Base-by-base conservation (phyloP, 2,888 invertebrate species). In the Calameuta filiformis region DNA sequence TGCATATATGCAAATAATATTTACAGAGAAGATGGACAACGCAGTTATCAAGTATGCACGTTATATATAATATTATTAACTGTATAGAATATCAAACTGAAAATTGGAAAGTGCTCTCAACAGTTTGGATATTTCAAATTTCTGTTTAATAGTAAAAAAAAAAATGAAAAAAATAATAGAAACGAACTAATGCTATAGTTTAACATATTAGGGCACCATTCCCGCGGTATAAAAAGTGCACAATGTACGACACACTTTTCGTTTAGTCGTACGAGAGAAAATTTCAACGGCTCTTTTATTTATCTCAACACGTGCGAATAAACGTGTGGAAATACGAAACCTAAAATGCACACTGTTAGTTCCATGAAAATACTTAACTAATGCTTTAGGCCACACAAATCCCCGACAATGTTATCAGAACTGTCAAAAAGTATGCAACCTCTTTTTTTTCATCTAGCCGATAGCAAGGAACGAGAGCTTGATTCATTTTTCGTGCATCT, bases 1-100 rank as follows among this genome's bases (percentile, higher is more conserved):
- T 86, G 88, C 88, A 81, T 86, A 80, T 88, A 85, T 84, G 85
- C 82, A 86, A 86, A 80, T 83, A 77, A 77, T 86, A 86, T 86
- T 68, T 86, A 86, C 85, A 86, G 76, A 79, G 78, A 76, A 73
- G 79, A 79, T 78, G 68, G 78, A 83, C 75, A 80, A 78, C 76
- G 78, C 75, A 80, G 75, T 76, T 79, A 81, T 31, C 75, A 80
- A 79, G 79, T 78, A 79, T 83, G 83, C 82, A 80, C 75, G 75
- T 76, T 80, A 75, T 78, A 73, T 76, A 73, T 69, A 73, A 56
- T 56, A 56, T 56, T 56, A 56, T 56, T 56, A 56, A 56, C 23
- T 15, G 31, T 71, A 71, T 30, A 71, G 56, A 56, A 56, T 56
- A 56, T 23, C 56, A 79, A 83, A 77, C 79, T 76, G 78, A 81